A percentile compares a stretch with the other conserved stretches of the same genome.
These are phyloP conservation scores for Protaetia brevitarsis DNA, from an alignment of 1,140 invertebrate genomes.

Conservation along the genomic window DNA sequence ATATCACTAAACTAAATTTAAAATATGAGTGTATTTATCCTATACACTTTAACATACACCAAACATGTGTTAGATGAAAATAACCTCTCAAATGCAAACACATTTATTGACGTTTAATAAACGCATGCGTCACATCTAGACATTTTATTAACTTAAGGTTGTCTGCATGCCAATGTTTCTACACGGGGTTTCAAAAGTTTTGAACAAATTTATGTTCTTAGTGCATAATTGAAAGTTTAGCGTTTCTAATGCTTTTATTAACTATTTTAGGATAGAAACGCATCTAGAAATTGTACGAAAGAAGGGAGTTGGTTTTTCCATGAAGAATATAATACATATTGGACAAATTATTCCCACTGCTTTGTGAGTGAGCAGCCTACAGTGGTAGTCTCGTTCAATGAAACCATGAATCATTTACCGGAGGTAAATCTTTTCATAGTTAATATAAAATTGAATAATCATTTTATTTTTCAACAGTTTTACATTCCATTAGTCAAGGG, in stretches of 20 bases:
- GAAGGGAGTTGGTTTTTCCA: conserved; percentile 45
- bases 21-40: no score
- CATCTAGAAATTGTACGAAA: conserved; percentile 41
- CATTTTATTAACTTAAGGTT: background rate
- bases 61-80: background rate
- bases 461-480: conserved; percentile 47
- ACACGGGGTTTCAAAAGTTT: background rate
- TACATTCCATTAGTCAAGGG: conserved; percentile 59
- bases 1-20: background rate
- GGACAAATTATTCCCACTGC: conserved; percentile 49
- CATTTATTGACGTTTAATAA: background rate
- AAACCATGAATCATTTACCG: conserved; percentile 19
- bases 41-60: background rate
- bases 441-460: background rate
- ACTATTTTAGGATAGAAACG: conserved; percentile 28
- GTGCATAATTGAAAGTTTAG: background rate
- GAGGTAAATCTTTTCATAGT: conserved; percentile 23
- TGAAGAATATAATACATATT: conserved; percentile 28
- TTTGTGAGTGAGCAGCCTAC: conserved; percentile 31
- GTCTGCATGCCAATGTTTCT: background rate
- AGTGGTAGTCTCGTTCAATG: conserved; percentile 26
- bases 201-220: no score
- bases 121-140: background rate
- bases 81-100: background rate
- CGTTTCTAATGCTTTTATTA: background rate